Evolutionary conservation across 2,113 vertebrate species (phyloP).

Genomic region (Malurus cyaneus): DNA sequence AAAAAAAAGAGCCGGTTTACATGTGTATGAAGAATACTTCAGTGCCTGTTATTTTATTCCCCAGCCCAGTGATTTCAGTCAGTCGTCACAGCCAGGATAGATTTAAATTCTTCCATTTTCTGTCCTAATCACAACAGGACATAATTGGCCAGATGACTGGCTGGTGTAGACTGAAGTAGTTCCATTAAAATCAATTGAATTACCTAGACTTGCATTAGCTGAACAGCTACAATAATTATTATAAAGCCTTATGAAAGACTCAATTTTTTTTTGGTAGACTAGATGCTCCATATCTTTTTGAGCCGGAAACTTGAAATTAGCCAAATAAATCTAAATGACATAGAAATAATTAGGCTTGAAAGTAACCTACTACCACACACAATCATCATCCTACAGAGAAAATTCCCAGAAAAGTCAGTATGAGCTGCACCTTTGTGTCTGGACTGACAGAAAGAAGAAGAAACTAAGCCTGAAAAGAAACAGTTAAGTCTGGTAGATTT

Average conservation of each 20-base stretch:
- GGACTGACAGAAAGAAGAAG: not conserved
- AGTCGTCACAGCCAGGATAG: not conserved
- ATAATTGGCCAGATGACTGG: not conserved
- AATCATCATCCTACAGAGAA: not conserved
- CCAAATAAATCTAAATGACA: not conserved
- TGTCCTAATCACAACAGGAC: not conserved
- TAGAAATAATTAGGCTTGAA: not conserved
- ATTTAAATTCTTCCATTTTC: not conserved
- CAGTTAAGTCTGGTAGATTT: not conserved
- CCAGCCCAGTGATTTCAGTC: not conserved
- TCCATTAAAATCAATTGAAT: not conserved
- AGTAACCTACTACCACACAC: not conserved
- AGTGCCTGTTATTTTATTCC: not conserved
- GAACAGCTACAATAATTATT: not conserved
- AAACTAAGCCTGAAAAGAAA: not conserved
- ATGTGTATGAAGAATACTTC: not conserved
- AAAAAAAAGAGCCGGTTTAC: not conserved
- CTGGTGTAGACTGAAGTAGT: not conserved
- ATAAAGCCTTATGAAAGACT: not conserved
- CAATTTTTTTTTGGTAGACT: not conserved
- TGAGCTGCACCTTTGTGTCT: not conserved
- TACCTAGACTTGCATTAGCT: not conserved
- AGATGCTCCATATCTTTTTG: not conserved
- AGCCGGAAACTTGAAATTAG: not conserved
- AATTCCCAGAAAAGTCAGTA: not conserved